These are phyloP conservation scores for Saturnia pavonia DNA, from an alignment of 2,888 invertebrate genomes.

Conservation along the genomic window DNA sequence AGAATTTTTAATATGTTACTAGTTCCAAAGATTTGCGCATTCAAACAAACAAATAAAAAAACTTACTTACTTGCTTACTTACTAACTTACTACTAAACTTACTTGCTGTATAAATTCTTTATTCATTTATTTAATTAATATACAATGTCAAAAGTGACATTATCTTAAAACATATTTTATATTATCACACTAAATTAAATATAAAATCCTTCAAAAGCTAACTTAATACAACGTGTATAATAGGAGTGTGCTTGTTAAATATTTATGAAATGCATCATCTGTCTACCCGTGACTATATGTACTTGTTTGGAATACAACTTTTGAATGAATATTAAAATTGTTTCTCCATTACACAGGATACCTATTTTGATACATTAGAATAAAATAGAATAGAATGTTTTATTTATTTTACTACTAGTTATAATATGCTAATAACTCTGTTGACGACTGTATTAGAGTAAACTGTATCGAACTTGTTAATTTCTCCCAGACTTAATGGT, in stretches of 20 bases:
- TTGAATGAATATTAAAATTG: constrained; percentile 1
- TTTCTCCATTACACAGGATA: neutral
- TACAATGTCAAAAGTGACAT: neutral
- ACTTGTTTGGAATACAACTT: neutral
- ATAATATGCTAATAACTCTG: too few relatives aligned
- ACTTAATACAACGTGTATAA: neutral
- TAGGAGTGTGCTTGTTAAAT: neutral
- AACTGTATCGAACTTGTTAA: too few relatives aligned
- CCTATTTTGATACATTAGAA: neutral
- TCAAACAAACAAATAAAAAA: too few relatives aligned
- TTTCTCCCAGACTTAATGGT: too few relatives aligned
- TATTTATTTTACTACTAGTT: too few relatives aligned
- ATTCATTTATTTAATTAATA: neutral
- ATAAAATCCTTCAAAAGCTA: neutral
- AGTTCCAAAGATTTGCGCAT: too few relatives aligned
- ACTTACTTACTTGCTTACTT: too few relatives aligned
- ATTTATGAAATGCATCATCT: constrained; percentile 4
- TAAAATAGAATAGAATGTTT: too few relatives aligned
- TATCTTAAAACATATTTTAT: neutral
- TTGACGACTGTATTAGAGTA: too few relatives aligned
- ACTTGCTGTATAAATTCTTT: neutral
- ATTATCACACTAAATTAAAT: neutral
- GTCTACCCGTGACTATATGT: neutral
- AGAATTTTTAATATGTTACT: too few relatives aligned
- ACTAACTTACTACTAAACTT: neutral